Conservation (phyloP, 2,888 invertebrate genomes). For the Cosmorhoe ocellata region DNA sequence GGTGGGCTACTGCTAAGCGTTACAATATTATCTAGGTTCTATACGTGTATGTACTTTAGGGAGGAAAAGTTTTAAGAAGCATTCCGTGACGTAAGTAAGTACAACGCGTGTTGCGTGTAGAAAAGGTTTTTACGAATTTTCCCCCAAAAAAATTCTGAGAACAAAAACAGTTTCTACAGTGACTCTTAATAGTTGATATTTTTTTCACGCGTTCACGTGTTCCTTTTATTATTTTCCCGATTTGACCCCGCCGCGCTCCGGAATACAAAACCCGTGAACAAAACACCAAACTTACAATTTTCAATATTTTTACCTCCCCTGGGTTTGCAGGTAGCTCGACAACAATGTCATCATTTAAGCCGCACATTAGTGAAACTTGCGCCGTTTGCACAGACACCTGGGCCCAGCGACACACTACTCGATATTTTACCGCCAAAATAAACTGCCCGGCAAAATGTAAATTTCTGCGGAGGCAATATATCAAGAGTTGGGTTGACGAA, state of each 20-base stretch:
- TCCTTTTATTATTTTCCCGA: slow-evolving; percentile 10
- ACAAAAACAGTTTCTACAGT: not conserved
- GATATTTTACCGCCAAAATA: slow-evolving; percentile 68
- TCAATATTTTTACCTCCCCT: slow-evolving; percentile 29
- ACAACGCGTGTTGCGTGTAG: not conserved
- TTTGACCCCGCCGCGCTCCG: slow-evolving; percentile 2
- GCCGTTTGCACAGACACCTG: slow-evolving; percentile 74
- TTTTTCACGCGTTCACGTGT: slow-evolving; percentile 5
- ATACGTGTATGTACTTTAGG: not conserved
- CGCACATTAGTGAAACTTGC: slow-evolving; percentile 79
- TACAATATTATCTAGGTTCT: too few relatives aligned
- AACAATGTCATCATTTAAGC: slow-evolving; percentile 79
- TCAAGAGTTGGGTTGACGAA: slow-evolving; percentile 46
- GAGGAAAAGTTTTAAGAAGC: not conserved
- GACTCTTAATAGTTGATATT: slow-evolving; percentile 1
- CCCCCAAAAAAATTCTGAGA: not conserved
- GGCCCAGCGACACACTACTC: slow-evolving; percentile 62
- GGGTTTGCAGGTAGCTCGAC: slow-evolving; percentile 45
- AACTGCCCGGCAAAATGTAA: slow-evolving; percentile 62
- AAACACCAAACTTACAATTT: slow-evolving; percentile 14
- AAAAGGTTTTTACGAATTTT: not conserved
- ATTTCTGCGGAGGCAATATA: slow-evolving; percentile 53
- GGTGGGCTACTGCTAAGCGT: not conserved
- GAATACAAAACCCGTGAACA: slow-evolving; percentile 14
- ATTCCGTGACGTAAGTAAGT: not conserved